A percentile compares a stretch with the other conserved stretches of the same genome.
Conservation (phyloP, 2,888 invertebrate species). For the Crematogaster levior region DNA sequence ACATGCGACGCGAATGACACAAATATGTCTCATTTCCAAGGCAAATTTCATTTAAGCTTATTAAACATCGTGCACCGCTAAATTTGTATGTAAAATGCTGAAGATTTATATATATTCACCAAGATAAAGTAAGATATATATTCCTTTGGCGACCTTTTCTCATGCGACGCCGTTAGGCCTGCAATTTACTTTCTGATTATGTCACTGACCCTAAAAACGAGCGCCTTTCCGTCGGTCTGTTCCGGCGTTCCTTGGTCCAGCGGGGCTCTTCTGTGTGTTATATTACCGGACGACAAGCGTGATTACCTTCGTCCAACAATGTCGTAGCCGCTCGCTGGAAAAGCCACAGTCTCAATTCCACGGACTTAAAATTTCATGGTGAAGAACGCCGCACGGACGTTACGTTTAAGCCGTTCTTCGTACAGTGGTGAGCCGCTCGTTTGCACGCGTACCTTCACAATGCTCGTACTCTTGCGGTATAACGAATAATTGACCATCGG, state of each 20-base stretch:
- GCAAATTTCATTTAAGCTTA: not conserved
- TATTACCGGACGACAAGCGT: constrained; percentile 50
- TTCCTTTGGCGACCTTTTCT: constrained; percentile 9
- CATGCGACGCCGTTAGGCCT: constrained; percentile 10
- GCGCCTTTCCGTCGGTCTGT: constrained; percentile 7
- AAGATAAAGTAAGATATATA: not conserved
- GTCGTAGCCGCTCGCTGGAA: constrained; percentile 33
- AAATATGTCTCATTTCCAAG: not conserved
- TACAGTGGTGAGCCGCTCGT: not conserved
- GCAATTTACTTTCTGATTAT: constrained; percentile 51
- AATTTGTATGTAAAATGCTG: not conserved
- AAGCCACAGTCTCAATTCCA: constrained; percentile 60
- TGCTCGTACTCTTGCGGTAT: constrained; percentile 22
- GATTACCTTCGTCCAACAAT: constrained; percentile 53
- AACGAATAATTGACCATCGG: constrained; percentile 74
- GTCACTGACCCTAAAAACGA: constrained; percentile 41
- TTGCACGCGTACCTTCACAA: constrained; percentile 3
- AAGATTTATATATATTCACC: not conserved
- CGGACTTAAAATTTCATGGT: constrained; percentile 66
- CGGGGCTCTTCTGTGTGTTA: constrained; percentile 34
- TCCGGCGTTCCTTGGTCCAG: not conserved
- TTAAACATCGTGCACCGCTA: not conserved
- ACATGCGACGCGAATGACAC: constrained; percentile 1
- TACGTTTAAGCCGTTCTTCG: constrained; percentile 17
- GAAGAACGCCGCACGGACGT: constrained; percentile 32